Evolutionary conservation across 2,797 vertebrate species (phyloP), one percentile per base, ranked within the genome.

Genomic region (Cuniculus paca): DNA sequence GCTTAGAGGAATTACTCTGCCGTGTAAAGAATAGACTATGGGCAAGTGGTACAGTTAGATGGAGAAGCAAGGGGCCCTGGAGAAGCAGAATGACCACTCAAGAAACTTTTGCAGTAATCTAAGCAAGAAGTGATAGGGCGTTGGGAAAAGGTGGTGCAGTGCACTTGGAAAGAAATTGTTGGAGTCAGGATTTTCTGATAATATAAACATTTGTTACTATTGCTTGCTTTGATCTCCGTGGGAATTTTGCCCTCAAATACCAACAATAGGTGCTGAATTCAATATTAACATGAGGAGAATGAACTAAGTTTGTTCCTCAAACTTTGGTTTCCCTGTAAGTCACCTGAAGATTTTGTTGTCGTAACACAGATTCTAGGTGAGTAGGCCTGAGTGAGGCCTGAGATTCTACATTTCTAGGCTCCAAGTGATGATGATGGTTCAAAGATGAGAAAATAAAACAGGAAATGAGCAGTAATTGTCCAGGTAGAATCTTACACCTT

Each of bases 381-480:
- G 28, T 5, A 39, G 65, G 70, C 24, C 6, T 4, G 16, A n/a
- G 8, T 31, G 3, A 5, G 50, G 22, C 34, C 34, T 39, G 17
- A 52, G 24, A 52, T 12, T 61, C 60, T 74, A 16, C 42, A 82
- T 45, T 84, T 92, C 81, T 75, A 45, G 70, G 19, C 45, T 92
- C 19, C 10, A 74, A 28, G 50, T 81, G 14, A 84, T 95, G 26
- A 39, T 84, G 80, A 85, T 36, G 24, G 34, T 77, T 36, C 83
- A 84, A 60, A 96, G 72, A 79, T 48, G 4, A 88, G 78, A 86
- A 70, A 56, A 80, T n/a, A 3, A 86, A 94, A 63, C 39, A 36
- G 10, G 2, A 34, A 79, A 79, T 83, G 48, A 87, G 89, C 2
- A 72, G 4, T 50, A 52, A 84, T 34, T 70, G 89, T 11, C 52